Base-by-base conservation (phyloP, 1,140 invertebrate genomes). In the Heliconius melpomene region DNA sequence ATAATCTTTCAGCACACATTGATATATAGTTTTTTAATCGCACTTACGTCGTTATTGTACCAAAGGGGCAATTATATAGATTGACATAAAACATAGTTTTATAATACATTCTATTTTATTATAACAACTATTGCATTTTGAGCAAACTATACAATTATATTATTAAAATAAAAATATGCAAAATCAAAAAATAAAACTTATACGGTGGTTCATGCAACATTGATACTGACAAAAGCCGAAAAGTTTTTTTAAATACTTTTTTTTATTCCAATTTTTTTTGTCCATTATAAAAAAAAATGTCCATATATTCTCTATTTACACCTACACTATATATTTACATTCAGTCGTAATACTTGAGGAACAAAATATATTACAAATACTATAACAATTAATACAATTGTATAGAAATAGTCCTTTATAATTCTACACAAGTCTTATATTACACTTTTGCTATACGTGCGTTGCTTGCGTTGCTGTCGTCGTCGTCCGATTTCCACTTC, bases 341-440 rank as follows among this genome's bases (percentile, higher is more conserved):
- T 91, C 88, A 91, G 88, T 91, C 89, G 80, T 84, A 88, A 83
- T 84, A 84, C 84, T 84, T 87, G 89, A 89, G 88, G 89, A 91
- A 91, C 88, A 88, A 85, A 82, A 74, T 88, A 87, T 88, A 85
- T 85, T 87, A 88, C 86, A 89, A 57, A 82, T 74, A 84, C 78
- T 80, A 73, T 78, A 74, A n/a, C 11, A 26, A n/a, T 72, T 38
- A 23, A 80, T 71, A 82, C 26, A 80, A 75, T 57, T 54, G n/a
- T 82, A 72, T 75, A 72, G 40, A 75, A 81, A 72, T 72, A 78
- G 79, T 84, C 29, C 78, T 72, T 72, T 36, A 26, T 29, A 66
- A 66, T 82, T 74, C 20, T 78, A 84, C 57, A 83, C 77, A 79
- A 75, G 76, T 83, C 71, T 72, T 71, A 77, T 70, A 36, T 23